These are phyloP conservation scores for Catajapyx aquilonaris DNA, from an alignment of 1,140 invertebrate genomes.

Conservation along the genomic window DNA sequence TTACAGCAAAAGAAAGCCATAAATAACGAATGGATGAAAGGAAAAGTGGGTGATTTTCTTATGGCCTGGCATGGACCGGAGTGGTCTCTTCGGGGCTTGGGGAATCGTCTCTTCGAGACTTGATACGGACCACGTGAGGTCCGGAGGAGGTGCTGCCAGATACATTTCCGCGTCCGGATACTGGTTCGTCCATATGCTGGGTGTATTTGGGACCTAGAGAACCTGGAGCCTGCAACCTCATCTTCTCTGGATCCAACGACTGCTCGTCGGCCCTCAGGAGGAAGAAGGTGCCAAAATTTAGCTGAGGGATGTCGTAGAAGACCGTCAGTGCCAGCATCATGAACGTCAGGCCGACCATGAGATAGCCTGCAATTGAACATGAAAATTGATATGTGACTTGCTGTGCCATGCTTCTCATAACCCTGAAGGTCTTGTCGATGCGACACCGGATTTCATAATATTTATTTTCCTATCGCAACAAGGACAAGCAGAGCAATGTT, in stretches of 20 bases:
- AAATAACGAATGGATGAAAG: too few species aligned
- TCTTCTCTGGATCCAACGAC: constrained; percentile 33
- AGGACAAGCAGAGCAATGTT: too few species aligned
- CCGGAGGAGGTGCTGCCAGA: too few species aligned
- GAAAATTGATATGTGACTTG: too few species aligned
- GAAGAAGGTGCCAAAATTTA: constrained; percentile 58
- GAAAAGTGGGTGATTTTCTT: too few species aligned
- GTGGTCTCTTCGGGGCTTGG: constrained; percentile 39
- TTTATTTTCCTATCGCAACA: too few species aligned
- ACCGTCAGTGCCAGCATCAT: constrained; percentile 62
- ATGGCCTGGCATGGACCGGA: too few species aligned
- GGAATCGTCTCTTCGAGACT: constrained; percentile 34
- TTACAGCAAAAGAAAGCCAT: too few species aligned
- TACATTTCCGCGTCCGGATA: constrained; percentile 15
- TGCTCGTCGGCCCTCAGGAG: constrained; percentile 37
- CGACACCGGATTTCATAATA: too few species aligned
- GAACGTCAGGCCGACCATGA: constrained; percentile 54
- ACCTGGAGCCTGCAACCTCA: constrained; percentile 28
- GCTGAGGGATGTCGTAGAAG: constrained; percentile 67
- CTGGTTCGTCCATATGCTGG: constrained; percentile 17
- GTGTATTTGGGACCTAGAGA: constrained; percentile 22
- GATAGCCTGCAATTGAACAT: too few species aligned
- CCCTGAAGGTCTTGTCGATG: too few species aligned
- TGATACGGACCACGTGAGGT: constrained; percentile 32
- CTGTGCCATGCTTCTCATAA: too few species aligned